Evolutionary conservation across 2,113 vertebrate genomes (phyloP).

Genomic region (Thamnaconus septentrionalis): DNA sequence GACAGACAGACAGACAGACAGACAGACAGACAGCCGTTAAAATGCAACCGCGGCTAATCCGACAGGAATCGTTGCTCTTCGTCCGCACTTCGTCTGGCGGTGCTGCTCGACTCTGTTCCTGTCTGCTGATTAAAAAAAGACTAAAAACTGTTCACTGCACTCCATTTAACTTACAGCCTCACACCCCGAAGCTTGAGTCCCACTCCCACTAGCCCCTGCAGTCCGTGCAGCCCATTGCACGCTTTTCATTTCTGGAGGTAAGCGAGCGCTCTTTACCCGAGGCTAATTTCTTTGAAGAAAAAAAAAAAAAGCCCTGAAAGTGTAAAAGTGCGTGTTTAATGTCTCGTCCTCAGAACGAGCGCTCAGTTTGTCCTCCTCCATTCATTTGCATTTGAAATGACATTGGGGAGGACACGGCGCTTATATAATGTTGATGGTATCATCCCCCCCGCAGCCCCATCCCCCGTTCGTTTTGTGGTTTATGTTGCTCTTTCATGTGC

Average conservation of each 20-base stretch:
- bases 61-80: conserved; percentile 36
- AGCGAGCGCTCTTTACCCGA: conserved; percentile 71
- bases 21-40: not conserved
- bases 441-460: conserved; percentile 38
- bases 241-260: conserved; percentile 99
- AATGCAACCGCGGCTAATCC: conserved; percentile 18
- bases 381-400: conserved; percentile 47
- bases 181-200: conserved; percentile 99
- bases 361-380: conserved; percentile 18
- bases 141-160: conserved; percentile 63
- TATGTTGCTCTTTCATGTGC: conserved; percentile 74
- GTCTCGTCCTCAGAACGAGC: conserved; percentile 8
- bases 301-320: not conserved
- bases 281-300: conserved; percentile 41
- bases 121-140: conserved; percentile 34
- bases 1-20: not conserved
- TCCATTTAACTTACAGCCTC: conserved; percentile 99
- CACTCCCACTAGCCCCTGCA: conserved; percentile 99
- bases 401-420: conserved; percentile 47
- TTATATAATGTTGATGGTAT: conserved; percentile 65
- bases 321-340: conserved; percentile 19
- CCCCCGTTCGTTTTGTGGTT: conserved; percentile 50
- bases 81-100: conserved; percentile 25
- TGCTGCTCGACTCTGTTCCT: conserved; percentile 8
- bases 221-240: conserved; percentile 97